Evolutionary conservation across 2,888 invertebrate genomes (phyloP).

Genomic region (Pelosia muscerda): DNA sequence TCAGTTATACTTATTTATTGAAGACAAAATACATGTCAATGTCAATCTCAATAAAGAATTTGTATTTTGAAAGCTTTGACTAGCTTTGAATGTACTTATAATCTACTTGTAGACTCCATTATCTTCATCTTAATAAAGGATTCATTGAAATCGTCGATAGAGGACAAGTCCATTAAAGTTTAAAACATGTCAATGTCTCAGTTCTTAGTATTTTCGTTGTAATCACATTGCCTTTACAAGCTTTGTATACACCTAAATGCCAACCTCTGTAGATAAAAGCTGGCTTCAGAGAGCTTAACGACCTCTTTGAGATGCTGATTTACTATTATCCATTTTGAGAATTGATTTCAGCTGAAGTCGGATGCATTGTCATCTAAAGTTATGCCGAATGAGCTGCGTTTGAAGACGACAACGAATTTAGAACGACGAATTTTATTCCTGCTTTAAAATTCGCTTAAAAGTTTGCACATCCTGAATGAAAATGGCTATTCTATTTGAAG

Average conservation of each 20-base stretch:
- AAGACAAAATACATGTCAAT: too few species aligned
- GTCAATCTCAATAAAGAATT: too few species aligned
- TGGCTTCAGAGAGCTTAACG: constrained; percentile 38
- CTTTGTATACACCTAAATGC: constrained; percentile 43
- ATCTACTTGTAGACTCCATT: background rate
- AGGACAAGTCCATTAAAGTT: constrained; percentile 15
- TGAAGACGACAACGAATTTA: too few species aligned
- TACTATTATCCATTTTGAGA: constrained; percentile 25
- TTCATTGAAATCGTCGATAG: background rate
- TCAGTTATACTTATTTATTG: too few species aligned
- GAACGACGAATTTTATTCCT: background rate
- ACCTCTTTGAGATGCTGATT: constrained; percentile 26
- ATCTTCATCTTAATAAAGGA: background rate
- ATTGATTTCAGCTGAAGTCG: constrained; percentile 25
- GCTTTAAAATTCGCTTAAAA: background rate
- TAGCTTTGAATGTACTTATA: background rate
- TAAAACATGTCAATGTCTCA: constrained; percentile 27
- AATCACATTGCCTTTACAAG: constrained; percentile 41
- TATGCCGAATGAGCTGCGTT: background rate
- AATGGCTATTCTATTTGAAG: background rate
- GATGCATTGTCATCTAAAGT: constrained; percentile 13
- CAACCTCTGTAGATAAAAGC: constrained; percentile 40
- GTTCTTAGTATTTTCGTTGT: constrained; percentile 40
- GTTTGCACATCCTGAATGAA: background rate
- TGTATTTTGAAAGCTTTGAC: too few species aligned